Percentiles rank a stretch among this genome's conserved stretches.
Conservation (phyloP, 2,888 invertebrate genomes). For the Homarus gammarus region DNA sequence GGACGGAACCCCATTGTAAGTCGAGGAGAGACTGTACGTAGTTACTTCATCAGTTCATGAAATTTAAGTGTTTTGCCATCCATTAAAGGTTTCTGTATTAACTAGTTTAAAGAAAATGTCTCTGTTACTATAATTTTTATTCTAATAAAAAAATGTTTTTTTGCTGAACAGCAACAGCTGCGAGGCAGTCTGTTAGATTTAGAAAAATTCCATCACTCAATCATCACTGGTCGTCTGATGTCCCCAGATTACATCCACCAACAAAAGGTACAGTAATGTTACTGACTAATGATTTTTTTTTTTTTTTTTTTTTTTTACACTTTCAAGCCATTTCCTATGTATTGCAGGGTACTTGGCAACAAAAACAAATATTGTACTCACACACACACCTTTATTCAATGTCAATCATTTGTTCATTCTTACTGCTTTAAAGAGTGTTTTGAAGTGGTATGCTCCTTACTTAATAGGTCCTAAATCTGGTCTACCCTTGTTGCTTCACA, state of each 20-base stretch:
- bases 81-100: not conserved
- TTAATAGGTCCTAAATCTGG: no score
- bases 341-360: not conserved
- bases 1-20: no score
- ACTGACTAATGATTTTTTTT: not conserved
- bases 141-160: not conserved
- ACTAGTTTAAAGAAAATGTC: not conserved
- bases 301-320: not conserved
- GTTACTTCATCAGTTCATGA: no score
- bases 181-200: constrained; percentile 10
- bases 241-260: constrained; percentile 8
- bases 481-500: no score
- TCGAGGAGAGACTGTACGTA: no score
- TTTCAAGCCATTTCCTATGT: not conserved
- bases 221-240: not conserved
- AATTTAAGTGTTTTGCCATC: not conserved
- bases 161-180: constrained; percentile 10
- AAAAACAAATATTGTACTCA: not conserved
- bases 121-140: not conserved
- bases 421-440: no score
- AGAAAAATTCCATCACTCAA: constrained; percentile 16
- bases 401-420: no score
- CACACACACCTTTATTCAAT: not conserved
- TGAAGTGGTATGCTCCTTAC: no score
- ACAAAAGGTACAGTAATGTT: constrained; percentile 24